Percentiles rank a stretch among this genome's conserved stretches.
Conservation (phyloP, 2,113 vertebrate species). For the Opisthocomus hoazin region DNA sequence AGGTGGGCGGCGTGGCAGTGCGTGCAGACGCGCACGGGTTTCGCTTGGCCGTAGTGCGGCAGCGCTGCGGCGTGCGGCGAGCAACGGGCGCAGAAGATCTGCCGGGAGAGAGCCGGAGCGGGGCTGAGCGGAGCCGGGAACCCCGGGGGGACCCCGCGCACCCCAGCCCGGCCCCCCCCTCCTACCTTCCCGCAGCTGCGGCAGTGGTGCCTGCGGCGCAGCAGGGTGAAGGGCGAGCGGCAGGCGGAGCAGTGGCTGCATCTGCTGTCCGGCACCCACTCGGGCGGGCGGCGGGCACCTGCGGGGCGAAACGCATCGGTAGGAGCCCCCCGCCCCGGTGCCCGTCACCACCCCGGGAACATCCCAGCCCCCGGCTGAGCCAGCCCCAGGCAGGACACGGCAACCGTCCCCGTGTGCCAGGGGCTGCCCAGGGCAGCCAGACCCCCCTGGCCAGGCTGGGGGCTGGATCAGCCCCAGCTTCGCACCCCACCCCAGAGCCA, state of each 20-base stretch:
- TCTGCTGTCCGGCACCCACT: constrained; percentile 64
- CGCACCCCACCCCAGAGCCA: neutral
- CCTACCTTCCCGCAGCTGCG: constrained; percentile 74
- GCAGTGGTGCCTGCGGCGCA: constrained; percentile 73
- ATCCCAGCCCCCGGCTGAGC: neutral
- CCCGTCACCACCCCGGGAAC: neutral
- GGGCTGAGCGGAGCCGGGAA: rapidly evolving
- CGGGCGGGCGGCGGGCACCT: neutral
- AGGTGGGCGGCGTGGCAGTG: constrained; percentile 69
- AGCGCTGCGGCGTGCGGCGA: constrained; percentile 32
- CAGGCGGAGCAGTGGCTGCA: constrained; percentile 61
- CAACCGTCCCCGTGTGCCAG: neutral
- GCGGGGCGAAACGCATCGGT: neutral
- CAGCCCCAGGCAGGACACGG: neutral
- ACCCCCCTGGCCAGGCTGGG: too few relatives aligned
- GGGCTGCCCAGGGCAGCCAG: neutral
- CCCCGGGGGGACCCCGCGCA: rapidly evolving
- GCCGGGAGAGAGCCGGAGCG: neutral
- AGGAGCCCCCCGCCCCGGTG: neutral
- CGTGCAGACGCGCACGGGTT: constrained; percentile 65
- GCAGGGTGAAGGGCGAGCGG: constrained; percentile 57
- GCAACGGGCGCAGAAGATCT: constrained; percentile 77
- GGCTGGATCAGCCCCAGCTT: neutral
- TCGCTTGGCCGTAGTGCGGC: constrained; percentile 38
- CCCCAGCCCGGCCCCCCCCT: neutral